A percentile compares a stretch with the other conserved stretches of the same genome.
Conservation (phyloP, 1,140 invertebrate genomes). For the Arctopsyche grandis region DNA sequence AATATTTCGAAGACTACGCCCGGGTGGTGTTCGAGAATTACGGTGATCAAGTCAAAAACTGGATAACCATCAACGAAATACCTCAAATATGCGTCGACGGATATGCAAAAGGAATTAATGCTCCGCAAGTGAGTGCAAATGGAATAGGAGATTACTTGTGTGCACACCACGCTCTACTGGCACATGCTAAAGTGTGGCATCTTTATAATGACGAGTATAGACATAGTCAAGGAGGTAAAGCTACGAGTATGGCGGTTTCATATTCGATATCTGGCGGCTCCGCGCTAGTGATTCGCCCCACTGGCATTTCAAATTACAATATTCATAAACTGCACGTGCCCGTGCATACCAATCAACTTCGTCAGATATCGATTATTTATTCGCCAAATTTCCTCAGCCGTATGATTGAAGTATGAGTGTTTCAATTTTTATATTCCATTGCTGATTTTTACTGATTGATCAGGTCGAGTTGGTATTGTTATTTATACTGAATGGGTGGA, state of each 20-base stretch:
- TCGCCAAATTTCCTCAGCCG: too few relatives aligned
- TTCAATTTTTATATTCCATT: too few relatives aligned
- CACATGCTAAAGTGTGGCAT: constrained; percentile 67
- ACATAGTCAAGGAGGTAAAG: constrained; percentile 57
- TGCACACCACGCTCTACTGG: constrained; percentile 66
- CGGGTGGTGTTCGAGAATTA: constrained; percentile 61
- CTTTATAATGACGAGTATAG: constrained; percentile 59
- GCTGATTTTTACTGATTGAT: too few relatives aligned
- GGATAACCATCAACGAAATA: constrained; percentile 68
- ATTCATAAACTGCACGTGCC: too few relatives aligned
- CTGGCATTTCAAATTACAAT: too few relatives aligned
- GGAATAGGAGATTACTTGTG: constrained; percentile 67
- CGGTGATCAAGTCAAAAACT: constrained; percentile 63
- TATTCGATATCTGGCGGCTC: too few relatives aligned
- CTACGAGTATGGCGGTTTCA: too few relatives aligned
- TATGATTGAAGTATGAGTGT: too few relatives aligned
- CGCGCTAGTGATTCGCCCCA: too few relatives aligned
- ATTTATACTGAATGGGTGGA: constrained; percentile 66
- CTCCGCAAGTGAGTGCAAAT: constrained; percentile 60
- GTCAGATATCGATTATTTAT: too few relatives aligned
- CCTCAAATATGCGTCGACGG: constrained; percentile 59
- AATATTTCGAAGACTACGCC: constrained; percentile 66
- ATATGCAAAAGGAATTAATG: constrained; percentile 46
- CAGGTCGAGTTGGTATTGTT: constrained; percentile 62
- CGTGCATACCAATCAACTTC: too few relatives aligned